Base-by-base conservation (phyloP, 2,888 invertebrate species). In the Himalopsyche tibetana region DNA sequence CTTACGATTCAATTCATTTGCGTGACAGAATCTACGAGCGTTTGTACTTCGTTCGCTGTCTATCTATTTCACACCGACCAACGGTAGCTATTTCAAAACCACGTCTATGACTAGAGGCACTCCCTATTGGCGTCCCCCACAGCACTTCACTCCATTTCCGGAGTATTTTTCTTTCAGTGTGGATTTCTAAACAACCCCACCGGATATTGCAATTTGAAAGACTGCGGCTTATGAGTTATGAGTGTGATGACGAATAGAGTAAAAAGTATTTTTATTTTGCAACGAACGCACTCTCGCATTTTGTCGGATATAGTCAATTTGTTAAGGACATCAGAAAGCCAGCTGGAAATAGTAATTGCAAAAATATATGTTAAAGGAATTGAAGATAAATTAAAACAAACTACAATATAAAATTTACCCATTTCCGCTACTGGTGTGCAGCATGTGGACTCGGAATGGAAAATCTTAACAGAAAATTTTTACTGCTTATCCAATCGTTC, bases 151-250 rank as follows among this genome's bases (percentile, higher is more conserved):
- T 51, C 55, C 81, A 81, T 81, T 81, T 81, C 81, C 81, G 81
- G 51, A 45, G n/a, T n/a, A 81, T 40, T 45, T 51, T 81, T 42
- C 81, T 81, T 81, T 81, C 81, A 81, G 81, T 55, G 28, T 51
- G 45, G 45, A 81, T 81, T 81, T 81, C 81, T 55, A 81, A 55
- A 45, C 81, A 81, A 36, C 74, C 74, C 51, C 2, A 45, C 17
- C 81, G 81, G 81, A 81, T 45, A 81, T 81, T 81, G 81, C 81
- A 81, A 51, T 81, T 74, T 74, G 74, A 74, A 36, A 74, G 81
- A 55, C 81, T 51, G 11, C 55, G 42, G 81, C 45, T 81, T 55
- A 36, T 74, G 74, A 74, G 74, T 36, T 38, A 36, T 74, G 74
- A 74, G n/a, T n/a, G 15, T 74, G 36, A 38, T 12, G 38, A 74